Evolutionary conservation across 2,113 vertebrate species (phyloP).

Genomic region (Sprattus sprattus): DNA sequence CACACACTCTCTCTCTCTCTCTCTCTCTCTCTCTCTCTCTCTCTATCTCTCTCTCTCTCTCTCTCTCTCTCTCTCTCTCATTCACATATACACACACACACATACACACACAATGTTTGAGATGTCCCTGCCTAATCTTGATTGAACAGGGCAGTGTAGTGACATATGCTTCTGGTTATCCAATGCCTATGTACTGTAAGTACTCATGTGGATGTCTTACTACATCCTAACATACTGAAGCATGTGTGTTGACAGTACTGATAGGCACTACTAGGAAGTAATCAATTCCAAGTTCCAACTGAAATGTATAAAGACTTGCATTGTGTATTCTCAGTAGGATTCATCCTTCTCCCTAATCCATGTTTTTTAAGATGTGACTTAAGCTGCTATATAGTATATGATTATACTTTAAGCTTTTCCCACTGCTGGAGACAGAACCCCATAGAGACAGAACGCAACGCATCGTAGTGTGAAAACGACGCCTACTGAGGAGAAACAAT

Average conservation of each 20-base stretch:
- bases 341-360: background rate
- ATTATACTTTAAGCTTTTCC: background rate
- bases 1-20: background rate
- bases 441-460: background rate
- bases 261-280: background rate
- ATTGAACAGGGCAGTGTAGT: no score
- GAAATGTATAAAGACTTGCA: background rate
- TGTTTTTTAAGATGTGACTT: slow-evolving; percentile 1
- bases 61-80: background rate
- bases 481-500: background rate
- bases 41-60: background rate
- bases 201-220: background rate
- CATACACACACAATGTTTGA: background rate
- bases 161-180: background rate
- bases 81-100: background rate
- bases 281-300: background rate
- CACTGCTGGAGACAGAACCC: background rate
- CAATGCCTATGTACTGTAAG: background rate
- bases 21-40: background rate
- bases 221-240: background rate
- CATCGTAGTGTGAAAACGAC: background rate
- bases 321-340: background rate
- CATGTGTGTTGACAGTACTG: background rate
- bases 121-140: no score
- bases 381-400: background rate